Base-by-base conservation (phyloP, 2,797 vertebrate genomes). In the Gymnoscopelus braueri region DNA sequence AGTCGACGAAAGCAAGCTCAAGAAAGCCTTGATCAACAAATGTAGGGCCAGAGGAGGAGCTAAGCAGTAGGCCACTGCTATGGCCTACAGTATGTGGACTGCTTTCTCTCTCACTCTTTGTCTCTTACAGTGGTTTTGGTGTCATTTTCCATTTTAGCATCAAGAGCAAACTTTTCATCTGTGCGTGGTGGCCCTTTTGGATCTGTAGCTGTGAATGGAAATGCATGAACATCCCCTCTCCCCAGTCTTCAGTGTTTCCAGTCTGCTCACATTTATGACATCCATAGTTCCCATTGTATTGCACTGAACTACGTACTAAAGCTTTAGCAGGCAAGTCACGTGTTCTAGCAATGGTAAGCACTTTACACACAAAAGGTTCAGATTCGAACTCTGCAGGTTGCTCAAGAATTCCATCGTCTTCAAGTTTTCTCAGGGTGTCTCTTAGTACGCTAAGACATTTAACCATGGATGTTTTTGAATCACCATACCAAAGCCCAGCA, bases 261-360 rank as follows among this genome's bases (percentile, higher is more conserved):
- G 76, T 60, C 75, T 76, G 72, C 10, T 73, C 66, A 79, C 72
- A 76, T 62, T 76, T 82, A 7, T 55, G 39, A 70, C 68, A 83
- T 54, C 78, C 69, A 75, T 61, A 83, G 13, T 70, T 55, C 10
- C 66, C 75, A 72, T 75, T 80, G 65, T 44, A 80, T 50, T 75
- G 78, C 39, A 77, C 73, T 32, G 71, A 60, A 65, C 74, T 79
- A 29, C 79, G 44, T 0, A 82, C 71, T 63, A 79, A 67, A 10
- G 74, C 72, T 60, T 84, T 81, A 4, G 75, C 72, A 51, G 71
- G 63, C 13, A 69, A 58, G 29, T 76, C 48, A 0, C 78, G 73
- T 60, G 69, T 80, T 58, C 75, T 71, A 35, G 81, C 72, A 77
- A 74, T 78, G 4, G 68, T 75, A 3, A 69, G 50, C 11, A 64